Evolutionary conservation across 2,797 vertebrate genomes (phyloP), one percentile per base, ranked within the genome.

Genomic region (Tangara arthus): DNA sequence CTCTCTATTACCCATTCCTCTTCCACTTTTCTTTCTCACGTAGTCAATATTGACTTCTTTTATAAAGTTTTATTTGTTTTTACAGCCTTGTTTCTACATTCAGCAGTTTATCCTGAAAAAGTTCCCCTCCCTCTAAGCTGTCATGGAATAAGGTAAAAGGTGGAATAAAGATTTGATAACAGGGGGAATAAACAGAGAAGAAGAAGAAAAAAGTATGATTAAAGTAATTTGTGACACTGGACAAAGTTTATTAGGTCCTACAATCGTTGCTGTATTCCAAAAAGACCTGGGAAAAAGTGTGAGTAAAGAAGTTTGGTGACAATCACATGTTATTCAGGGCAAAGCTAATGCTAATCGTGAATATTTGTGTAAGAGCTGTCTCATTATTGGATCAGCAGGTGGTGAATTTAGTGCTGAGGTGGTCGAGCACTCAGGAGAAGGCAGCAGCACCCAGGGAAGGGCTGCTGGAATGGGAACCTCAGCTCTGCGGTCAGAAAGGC

Each of bases 371-470:
- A 27, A 53, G 77, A 64, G 37, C 37, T 22, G 24, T 49, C 61
- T 56, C 5, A 1, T 2, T 57, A 9, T 15, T 19, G 27, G 27
- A 71, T 82, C 61, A 87, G 87, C n/a, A 76, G 78, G 59, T 57
- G 94, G 22, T 35, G 70, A 57, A 73, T 63, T 63, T 32, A 32
- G 50, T 44, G 41, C 76, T 77, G 80, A 66, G 47, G 37, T 57
- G 66, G 27, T 39, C 1, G 3, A 18, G 76, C 12, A 12, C 57
- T 46, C 46, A 42, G 41, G 82, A 70, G 23, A 9, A 52, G 46
- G 52, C 50, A 75, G 87, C 60, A 86, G 37, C 65, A 64, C 52
- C 68, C 83, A 78, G 89, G 56, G n/a, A 50, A 76, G 56, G 60
- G 78, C 32, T 55, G 52, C 15, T 81, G 75, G 65, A 63, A 76